Conservation (phyloP, 2,113 vertebrate species). For the Siniperca chuatsi region DNA sequence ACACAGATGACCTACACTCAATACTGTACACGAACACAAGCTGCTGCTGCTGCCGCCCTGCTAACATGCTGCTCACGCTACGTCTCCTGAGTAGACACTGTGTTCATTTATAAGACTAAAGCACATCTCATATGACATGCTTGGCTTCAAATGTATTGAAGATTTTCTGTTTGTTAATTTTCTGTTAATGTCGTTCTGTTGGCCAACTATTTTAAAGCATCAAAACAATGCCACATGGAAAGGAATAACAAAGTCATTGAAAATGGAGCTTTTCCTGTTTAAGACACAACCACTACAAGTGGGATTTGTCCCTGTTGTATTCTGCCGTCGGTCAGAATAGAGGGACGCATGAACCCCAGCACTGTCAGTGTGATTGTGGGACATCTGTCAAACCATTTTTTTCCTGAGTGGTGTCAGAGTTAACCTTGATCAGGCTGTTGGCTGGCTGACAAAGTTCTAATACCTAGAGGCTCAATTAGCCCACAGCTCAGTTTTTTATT, state of each 20-base stretch:
- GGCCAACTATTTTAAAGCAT: neutral
- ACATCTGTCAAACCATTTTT: constrained; percentile 11
- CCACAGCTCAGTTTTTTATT: neutral
- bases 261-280: constrained; percentile 2
- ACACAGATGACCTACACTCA: neutral
- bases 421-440: constrained; percentile 29
- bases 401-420: constrained; percentile 12
- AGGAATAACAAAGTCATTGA: neutral
- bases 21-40: neutral
- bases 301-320: neutral
- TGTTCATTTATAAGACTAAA: neutral
- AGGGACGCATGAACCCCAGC: neutral
- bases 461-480: constrained; percentile 12
- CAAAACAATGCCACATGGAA: neutral
- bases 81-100: neutral
- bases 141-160: neutral
- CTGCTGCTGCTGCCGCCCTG: neutral
- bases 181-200: neutral
- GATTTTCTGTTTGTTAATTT: neutral
- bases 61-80: neutral
- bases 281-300: neutral
- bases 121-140: neutral
- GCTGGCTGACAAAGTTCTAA: constrained; percentile 3
- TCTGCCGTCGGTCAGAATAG: neutral
- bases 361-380: neutral